These are phyloP conservation scores for Atta cephalotes DNA, from an alignment of 1,140 invertebrate genomes.

Conservation along the genomic window DNA sequence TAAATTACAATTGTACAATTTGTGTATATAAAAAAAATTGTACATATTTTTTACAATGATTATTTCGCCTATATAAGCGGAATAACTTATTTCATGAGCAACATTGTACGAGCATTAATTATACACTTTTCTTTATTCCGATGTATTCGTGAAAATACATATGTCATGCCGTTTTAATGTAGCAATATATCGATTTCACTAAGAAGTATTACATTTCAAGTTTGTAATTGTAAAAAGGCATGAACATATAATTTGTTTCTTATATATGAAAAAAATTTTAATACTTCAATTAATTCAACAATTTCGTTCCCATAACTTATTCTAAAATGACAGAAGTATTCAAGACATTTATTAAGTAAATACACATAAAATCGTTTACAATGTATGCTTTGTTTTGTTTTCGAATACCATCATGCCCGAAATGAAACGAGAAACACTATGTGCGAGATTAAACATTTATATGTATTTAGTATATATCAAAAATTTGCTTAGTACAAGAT, in stretches of 20 bases:
- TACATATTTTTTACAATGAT: constrained; percentile 78
- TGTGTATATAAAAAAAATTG: constrained; percentile 78
- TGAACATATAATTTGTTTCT: background rate
- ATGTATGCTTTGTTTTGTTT: background rate
- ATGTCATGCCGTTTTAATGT: constrained; percentile 21
- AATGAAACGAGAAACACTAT: constrained; percentile 28
- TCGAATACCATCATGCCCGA: background rate
- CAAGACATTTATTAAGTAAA: background rate
- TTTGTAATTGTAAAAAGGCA: constrained; percentile 12
- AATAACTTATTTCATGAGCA: constrained; percentile 67
- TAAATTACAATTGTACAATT: constrained; percentile 83
- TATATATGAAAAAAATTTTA: background rate
- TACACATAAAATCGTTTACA: constrained; percentile 24
- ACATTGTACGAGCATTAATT: constrained; percentile 56
- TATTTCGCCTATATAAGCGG: constrained; percentile 49
- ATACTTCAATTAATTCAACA: background rate
- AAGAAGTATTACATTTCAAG: constrained; percentile 21
- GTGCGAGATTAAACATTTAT: constrained; percentile 48
- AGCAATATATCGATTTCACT: constrained; percentile 20
- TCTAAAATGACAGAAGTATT: constrained; percentile 19
- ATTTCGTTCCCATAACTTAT: background rate
- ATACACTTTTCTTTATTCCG: constrained; percentile 18
- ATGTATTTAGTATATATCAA: constrained; percentile 47
- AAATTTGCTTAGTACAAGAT: constrained; percentile 33
- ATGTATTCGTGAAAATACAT: background rate